These are phyloP conservation scores for Aquatica leii DNA, from an alignment of 2,888 invertebrate species.

Conservation along the genomic window DNA sequence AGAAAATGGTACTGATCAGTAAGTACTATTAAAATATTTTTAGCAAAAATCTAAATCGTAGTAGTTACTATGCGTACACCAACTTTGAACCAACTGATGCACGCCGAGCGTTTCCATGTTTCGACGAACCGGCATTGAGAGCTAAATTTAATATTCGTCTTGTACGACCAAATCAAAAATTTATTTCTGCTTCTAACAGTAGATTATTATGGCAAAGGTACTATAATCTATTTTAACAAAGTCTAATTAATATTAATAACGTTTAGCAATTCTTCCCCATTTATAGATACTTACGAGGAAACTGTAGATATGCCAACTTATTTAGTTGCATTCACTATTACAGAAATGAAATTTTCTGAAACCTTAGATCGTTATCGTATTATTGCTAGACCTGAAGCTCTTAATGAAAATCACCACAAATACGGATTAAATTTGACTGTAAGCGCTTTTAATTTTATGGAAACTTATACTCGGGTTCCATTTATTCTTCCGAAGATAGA, in stretches of 20 bases:
- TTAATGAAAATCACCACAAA: background rate
- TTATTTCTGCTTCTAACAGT: conserved; percentile 38
- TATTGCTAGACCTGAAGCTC: conserved; percentile 43
- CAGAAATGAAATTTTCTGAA: conserved; percentile 65
- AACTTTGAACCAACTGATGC: conserved; percentile 73
- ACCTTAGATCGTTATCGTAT: background rate
- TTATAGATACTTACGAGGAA: conserved; percentile 46
- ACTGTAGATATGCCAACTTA: conserved; percentile 76
- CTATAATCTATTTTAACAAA: no score
- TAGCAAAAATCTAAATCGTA: no score
- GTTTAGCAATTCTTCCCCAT: no score
- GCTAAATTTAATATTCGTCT: conserved; percentile 66
- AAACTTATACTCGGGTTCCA: conserved; percentile 48
- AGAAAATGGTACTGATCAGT: no score
- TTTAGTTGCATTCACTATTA: conserved; percentile 80
- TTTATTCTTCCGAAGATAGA: conserved; percentile 69
- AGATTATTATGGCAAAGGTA: background rate
- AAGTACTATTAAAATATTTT: no score
- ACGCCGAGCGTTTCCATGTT: conserved; percentile 76
- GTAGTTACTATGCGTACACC: conserved; percentile 54
- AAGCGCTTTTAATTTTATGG: background rate
- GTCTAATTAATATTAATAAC: no score
- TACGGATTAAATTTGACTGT: background rate
- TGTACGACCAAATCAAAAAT: conserved; percentile 56
- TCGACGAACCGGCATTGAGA: conserved; percentile 67